Conservation (phyloP, 2,797 vertebrate genomes). For the Agapornis canus region DNA sequence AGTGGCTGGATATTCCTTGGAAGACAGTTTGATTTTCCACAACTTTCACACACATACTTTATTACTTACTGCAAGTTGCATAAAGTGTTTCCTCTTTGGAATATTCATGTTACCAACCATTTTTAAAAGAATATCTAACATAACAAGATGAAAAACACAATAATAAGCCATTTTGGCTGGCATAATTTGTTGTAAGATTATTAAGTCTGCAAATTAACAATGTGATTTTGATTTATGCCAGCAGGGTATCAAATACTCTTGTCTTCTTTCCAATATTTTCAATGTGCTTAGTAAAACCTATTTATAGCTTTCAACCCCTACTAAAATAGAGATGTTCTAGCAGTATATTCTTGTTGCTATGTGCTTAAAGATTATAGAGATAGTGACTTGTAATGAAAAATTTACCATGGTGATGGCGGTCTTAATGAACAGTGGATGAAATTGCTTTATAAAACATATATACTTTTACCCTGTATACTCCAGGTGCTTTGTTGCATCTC, state of each 20-base stretch:
- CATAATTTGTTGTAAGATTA: neutral
- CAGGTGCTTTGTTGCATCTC: neutral
- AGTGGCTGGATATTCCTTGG: neutral
- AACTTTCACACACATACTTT: neutral
- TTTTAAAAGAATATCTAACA: neutral
- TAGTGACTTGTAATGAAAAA: neutral
- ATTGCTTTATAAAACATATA: slow-evolving; percentile 29
- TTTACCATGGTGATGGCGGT: slow-evolving; percentile 53
- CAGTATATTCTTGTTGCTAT: neutral
- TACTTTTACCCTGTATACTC: neutral
- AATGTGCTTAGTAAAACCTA: neutral
- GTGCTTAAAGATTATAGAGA: neutral
- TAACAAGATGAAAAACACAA: neutral
- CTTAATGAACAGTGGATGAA: slow-evolving; percentile 45
- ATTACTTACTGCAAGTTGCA: neutral
- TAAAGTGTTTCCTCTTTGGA: neutral
- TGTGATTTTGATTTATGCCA: neutral
- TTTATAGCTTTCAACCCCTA: neutral
- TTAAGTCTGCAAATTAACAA: neutral
- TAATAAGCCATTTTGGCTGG: neutral
- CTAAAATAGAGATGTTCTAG: neutral
- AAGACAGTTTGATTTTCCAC: neutral
- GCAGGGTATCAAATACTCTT: neutral
- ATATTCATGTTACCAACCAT: neutral
- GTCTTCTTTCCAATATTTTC: neutral